Evolutionary conservation across 2,888 invertebrate species (phyloP), one percentile per base, ranked within the genome.

Genomic region (Polymixis flavicincta): DNA sequence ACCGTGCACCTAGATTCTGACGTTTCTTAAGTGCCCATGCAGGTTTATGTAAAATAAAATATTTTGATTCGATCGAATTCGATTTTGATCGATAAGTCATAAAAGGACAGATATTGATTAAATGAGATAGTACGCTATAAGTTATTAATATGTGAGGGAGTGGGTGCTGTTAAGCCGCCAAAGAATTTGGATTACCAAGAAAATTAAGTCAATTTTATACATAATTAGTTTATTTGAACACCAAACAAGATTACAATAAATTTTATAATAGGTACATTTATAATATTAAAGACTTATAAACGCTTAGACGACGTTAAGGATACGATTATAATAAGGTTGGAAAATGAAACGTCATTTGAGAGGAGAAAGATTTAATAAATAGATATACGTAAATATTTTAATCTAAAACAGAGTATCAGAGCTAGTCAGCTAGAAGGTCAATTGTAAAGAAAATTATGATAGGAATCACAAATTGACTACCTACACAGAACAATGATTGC

Each of bases 351-450:
- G 74, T 83, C 87, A 78, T 78, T 85, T 89, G 94, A 95, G 96
- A 96, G 96, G 95, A 96, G 96, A 95, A 95, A 95, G 94, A 94
- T 96, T 96, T 96, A 96, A 95, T 96, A 96, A 96, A 95, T 96
- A 96, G 95, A 94, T 95, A 94, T 71, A 71, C 71, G 55, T 93
- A 94, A 95, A 94, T 92, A 92, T 92, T 94, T 94, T 93, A 94
- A 92, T 95, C 94, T 96, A 93, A 93, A 96, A 95, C 95, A 94
- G 92, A 93, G 91, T 93, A 93, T 93, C 92, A 92, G 94, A 94
- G 92, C 92, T n/a, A n/a, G n/a, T n/a, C n/a, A n/a, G n/a, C n/a
- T 92, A 94, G 91, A 92, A 93, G 91, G 91, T 92, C 87, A 91
- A 94, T 93, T 91, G 90, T 90, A 91, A 93, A 91, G 90, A 90